Evolutionary conservation across 2,888 invertebrate genomes (phyloP).

Genomic region (Ramazzottius varieornatus): DNA sequence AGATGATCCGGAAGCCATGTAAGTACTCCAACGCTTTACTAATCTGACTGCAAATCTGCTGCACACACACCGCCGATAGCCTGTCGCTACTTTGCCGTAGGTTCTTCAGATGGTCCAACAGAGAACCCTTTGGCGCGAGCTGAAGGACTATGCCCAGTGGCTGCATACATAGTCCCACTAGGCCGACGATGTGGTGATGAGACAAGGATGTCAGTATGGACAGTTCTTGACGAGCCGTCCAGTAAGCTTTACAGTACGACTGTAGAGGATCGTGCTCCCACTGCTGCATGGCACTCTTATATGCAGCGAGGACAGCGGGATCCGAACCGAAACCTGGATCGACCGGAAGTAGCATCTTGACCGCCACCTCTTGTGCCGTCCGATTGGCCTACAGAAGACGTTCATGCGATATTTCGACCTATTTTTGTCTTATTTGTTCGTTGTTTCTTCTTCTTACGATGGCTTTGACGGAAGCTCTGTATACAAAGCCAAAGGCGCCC

Average conservation of each 20-base stretch:
- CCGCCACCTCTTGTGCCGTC: constrained; percentile 40
- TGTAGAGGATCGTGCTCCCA: constrained; percentile 79
- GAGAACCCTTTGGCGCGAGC: constrained; percentile 68
- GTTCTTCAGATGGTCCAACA: constrained; percentile 54
- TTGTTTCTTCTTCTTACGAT: no score
- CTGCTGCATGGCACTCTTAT: constrained; percentile 26
- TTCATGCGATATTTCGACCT: background rate
- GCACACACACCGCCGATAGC: constrained; percentile 49
- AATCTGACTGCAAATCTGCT: constrained; percentile 39
- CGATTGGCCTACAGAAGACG: constrained; percentile 11
- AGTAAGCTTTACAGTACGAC: constrained; percentile 80
- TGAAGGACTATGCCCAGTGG: constrained; percentile 67
- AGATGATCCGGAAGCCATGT: constrained; percentile 71
- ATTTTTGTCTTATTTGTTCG: no score
- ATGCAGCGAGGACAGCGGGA: constrained; percentile 36
- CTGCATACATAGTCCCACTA: constrained; percentile 62
- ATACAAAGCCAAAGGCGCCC: constrained; percentile 95
- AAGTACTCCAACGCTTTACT: constrained; percentile 82
- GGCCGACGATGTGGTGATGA: constrained; percentile 71
- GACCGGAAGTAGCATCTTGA: constrained; percentile 84
- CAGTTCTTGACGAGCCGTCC: constrained; percentile 76
- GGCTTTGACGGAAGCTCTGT: constrained; percentile 37
- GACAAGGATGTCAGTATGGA: constrained; percentile 54
- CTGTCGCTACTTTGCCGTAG: constrained; percentile 58
- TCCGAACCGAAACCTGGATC: constrained; percentile 47